phyloP scores from a whole-genome alignment of 2,113 vertebrate genomes.

The Percopsis transmontana region DNA sequence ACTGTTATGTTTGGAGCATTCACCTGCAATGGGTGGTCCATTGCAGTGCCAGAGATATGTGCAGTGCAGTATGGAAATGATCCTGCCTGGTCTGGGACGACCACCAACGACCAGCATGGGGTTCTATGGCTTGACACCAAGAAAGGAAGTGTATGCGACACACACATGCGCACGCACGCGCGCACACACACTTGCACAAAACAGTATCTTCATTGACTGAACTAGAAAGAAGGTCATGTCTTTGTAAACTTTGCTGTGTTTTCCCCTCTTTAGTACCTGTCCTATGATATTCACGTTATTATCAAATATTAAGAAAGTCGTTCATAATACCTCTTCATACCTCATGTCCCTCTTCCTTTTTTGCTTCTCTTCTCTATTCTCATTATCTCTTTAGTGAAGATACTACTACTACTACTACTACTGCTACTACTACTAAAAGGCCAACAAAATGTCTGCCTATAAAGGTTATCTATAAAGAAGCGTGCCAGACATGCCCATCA shows the following conservation, averaged over 20 bases:
- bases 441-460: too few relatives aligned
- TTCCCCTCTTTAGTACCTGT: slow-evolving; percentile 12
- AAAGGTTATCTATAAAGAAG: too few relatives aligned
- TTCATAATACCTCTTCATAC: slow-evolving; percentile 14
- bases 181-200: slow-evolving; percentile 4
- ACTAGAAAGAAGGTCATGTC: not conserved
- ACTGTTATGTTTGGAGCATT: too few relatives aligned
- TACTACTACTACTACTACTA: not conserved
- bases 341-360: not conserved
- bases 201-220: too few relatives aligned
- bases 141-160: not conserved
- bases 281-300: slow-evolving; percentile 6
- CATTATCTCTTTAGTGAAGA: not conserved
- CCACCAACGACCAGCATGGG: slow-evolving; percentile 9
- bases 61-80: slow-evolving; percentile 1
- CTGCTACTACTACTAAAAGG: too few relatives aligned
- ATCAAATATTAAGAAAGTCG: not conserved
- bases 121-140: slow-evolving; percentile 19
- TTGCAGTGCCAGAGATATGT: too few relatives aligned
- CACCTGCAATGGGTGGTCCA: too few relatives aligned
- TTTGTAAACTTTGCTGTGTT: slow-evolving; percentile 4
- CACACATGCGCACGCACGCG: not conserved
- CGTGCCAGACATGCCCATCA: too few relatives aligned
- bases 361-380: not conserved
- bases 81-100: not conserved